Evolutionary conservation across 2,797 vertebrate species (phyloP), one percentile per base, ranked within the genome.

Genomic region (Uromys caudimaculatus): DNA sequence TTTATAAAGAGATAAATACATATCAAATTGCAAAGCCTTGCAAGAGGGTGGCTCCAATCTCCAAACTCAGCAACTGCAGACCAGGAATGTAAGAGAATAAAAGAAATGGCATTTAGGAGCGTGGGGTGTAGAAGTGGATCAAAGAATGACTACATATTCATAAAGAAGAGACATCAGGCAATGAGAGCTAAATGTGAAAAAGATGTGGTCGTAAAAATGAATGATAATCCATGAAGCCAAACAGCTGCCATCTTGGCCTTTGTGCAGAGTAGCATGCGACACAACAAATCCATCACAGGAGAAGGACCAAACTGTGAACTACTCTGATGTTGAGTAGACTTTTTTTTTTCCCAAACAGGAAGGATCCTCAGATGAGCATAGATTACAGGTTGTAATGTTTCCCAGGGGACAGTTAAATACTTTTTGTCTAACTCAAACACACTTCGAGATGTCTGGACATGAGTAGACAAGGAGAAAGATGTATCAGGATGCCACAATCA

Each of bases 391-490:
- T 84, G 93, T 77, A 2, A 14, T 83, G 47, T 35, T 52, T 90
- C 50, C 62, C 56, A 69, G 62, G 54, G 85, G n/a, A 29, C 23
- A 75, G 16, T 7, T 58, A 92, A 54, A 17, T 58, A 64, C 38
- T 23, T 60, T 50, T 87, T 82, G 38, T 77, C 52, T 81, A 67
- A 71, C 13, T 85, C 60, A 32, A 14, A 77, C 71, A 64, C 23
- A 91, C 9, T 69, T 64, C 5, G 41, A 75, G 56, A 11, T 89
- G 14, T 41, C 52, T 62, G n/a, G 24, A 41, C 58, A 77, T 85
- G 32, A 84, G 16, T 19, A 95, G 41, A 94, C 52, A 60, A 87
- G n/a, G 44, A 41, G n/a, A 76, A 91, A 91, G 54, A 75, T 58
- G 38, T 11, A 50, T 56, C 67, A 38, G 73, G 58, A 91, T 94